Conservation (phyloP, 2,888 invertebrate species). For the Eristalis pertinax region DNA sequence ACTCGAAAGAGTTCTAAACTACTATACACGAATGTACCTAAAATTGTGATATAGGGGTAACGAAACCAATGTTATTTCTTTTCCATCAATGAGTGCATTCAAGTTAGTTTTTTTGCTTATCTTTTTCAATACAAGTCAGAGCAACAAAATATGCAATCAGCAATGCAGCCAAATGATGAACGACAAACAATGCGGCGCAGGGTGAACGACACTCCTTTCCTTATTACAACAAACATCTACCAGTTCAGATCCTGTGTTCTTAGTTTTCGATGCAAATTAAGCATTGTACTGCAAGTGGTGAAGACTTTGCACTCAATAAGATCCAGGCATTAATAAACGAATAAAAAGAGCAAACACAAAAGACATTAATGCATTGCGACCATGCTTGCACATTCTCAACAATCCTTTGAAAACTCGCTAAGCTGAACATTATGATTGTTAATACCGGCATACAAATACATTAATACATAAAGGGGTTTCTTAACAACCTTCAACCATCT, state of each 20-base stretch:
- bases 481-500: neutral
- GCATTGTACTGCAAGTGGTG: neutral
- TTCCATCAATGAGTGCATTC: conserved; percentile 48
- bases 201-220: conserved; percentile 60
- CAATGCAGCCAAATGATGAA: conserved; percentile 27
- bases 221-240: neutral
- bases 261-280: neutral
- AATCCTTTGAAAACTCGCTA: neutral
- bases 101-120: conserved; percentile 22
- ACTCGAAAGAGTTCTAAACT: conserved; percentile 42
- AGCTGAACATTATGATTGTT: neutral
- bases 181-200: conserved; percentile 42
- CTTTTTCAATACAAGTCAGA: neutral
- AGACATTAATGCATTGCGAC: neutral
- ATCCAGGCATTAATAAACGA: neutral
- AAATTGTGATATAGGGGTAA: neutral
- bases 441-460: neutral
- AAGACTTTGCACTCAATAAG: neutral
- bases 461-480: neutral
- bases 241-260: conserved; percentile 21
- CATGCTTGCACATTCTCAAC: neutral
- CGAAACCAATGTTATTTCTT: conserved; percentile 32
- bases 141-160: conserved; percentile 17
- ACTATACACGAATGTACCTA: neutral
- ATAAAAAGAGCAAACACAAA: neutral